These are phyloP conservation scores for Eclectus roratus DNA, from an alignment of 2,113 vertebrate genomes.

Conservation along the genomic window DNA sequence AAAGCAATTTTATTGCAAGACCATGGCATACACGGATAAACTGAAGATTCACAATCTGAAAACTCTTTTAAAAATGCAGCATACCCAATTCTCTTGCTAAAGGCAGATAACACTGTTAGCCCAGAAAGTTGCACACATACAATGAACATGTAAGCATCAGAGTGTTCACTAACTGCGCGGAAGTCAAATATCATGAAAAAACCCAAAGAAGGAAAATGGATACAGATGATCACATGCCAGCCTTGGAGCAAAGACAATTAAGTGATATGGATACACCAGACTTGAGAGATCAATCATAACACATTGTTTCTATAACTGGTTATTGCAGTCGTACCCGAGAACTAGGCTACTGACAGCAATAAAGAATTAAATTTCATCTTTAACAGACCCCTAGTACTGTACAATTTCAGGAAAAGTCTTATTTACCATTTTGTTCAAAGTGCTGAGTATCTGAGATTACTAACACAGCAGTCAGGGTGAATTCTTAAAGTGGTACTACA, in stretches of 20 bases:
- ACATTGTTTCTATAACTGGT: background rate
- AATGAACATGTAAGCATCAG: background rate
- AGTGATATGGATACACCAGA: background rate
- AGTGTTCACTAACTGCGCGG: background rate
- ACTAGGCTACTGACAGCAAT: background rate
- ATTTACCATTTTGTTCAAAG: background rate
- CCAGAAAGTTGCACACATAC: background rate
- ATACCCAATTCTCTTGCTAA: background rate
- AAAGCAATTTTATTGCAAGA: background rate
- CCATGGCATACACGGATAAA: background rate
- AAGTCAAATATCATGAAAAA: background rate
- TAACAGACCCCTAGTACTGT: background rate
- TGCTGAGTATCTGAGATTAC: background rate
- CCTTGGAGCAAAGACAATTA: background rate
- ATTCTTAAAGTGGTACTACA: background rate
- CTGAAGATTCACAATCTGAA: background rate
- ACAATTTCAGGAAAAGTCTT: background rate
- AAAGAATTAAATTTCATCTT: background rate
- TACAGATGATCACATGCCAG: background rate
- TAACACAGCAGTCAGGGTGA: fast-evolving
- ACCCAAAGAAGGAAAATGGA: background rate
- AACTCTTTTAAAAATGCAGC: background rate
- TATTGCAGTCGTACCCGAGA: background rate
- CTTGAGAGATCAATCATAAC: background rate
- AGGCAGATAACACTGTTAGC: background rate